These are phyloP conservation scores for Zootoca vivipara DNA, from an alignment of 2,113 vertebrate species.

Conservation along the genomic window DNA sequence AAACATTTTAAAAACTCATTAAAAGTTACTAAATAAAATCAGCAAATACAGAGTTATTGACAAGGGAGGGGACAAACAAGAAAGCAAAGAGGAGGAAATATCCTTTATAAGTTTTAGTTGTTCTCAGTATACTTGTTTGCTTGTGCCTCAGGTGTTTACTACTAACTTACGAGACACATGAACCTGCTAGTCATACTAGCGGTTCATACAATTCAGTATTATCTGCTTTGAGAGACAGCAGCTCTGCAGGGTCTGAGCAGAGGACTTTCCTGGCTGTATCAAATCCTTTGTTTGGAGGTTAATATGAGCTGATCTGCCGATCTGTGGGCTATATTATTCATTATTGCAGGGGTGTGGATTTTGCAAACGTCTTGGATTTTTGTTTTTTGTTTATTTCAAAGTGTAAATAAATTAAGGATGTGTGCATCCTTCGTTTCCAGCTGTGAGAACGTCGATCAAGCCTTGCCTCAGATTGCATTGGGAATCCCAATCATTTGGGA, in stretches of 20 bases:
- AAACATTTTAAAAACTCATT: slow-evolving; percentile 24
- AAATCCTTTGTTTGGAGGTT: background rate
- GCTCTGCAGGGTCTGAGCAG: background rate
- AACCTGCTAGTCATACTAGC: background rate
- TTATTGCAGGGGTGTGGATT: too few relatives aligned
- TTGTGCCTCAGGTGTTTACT: background rate
- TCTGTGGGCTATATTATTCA: too few relatives aligned
- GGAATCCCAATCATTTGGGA: background rate
- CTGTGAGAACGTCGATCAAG: background rate
- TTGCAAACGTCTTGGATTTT: too few relatives aligned
- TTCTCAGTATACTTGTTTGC: too few relatives aligned
- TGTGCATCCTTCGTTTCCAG: background rate
- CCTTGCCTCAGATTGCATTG: background rate
- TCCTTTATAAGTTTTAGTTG: too few relatives aligned
- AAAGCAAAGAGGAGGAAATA: background rate
- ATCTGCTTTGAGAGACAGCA: background rate
- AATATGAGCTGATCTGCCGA: too few relatives aligned
- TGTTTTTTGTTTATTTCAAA: background rate
- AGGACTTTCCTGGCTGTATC: background rate
- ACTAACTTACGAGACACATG: background rate
- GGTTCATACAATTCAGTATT: background rate
- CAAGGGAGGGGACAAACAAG: background rate
- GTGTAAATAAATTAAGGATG: background rate
- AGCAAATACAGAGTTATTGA: background rate
- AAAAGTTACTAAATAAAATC: background rate